A percentile compares a stretch with the other conserved stretches of the same genome.
Conservation (phyloP, 2,113 vertebrate genomes). For the Mirza zaza region DNA sequence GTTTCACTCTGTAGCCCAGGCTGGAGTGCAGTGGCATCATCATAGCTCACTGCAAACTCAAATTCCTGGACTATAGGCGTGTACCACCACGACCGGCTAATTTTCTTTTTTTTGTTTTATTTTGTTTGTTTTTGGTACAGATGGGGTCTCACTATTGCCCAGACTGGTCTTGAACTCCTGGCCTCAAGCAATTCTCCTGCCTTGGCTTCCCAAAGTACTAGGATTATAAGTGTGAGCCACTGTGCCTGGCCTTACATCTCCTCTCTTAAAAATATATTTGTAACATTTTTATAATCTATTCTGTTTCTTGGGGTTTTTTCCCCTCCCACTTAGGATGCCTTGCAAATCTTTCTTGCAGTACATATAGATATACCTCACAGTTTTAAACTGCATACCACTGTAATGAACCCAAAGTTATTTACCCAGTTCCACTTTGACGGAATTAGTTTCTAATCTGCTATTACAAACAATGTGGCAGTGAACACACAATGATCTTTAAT, state of each 20-base stretch:
- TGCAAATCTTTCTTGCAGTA: not conserved
- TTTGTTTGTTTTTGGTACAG: too few species aligned
- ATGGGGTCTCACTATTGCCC: too few species aligned
- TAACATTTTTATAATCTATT: not conserved
- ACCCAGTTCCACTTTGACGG: not conserved
- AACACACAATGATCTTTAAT: not conserved
- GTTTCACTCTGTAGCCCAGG: too few species aligned
- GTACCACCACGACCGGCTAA: too few species aligned
- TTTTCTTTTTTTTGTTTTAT: too few species aligned
- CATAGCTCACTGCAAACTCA: too few species aligned
- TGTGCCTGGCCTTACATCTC: not conserved
- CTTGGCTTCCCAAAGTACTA: too few species aligned
- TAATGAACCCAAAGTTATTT: not conserved
- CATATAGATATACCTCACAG: not conserved
- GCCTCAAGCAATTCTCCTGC: too few species aligned
- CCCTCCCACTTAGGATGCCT: not conserved
- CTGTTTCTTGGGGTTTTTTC: not conserved
- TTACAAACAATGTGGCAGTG: not conserved
- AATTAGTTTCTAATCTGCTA: not conserved
- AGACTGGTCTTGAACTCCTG: too few species aligned
- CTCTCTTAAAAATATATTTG: not conserved
- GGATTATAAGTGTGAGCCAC: too few species aligned
- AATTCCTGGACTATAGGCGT: too few species aligned
- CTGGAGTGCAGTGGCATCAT: too few species aligned
- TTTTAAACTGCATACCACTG: not conserved